Evolutionary conservation across 2,113 vertebrate genomes (phyloP).

Genomic region (Pelecanoides urinatrix): DNA sequence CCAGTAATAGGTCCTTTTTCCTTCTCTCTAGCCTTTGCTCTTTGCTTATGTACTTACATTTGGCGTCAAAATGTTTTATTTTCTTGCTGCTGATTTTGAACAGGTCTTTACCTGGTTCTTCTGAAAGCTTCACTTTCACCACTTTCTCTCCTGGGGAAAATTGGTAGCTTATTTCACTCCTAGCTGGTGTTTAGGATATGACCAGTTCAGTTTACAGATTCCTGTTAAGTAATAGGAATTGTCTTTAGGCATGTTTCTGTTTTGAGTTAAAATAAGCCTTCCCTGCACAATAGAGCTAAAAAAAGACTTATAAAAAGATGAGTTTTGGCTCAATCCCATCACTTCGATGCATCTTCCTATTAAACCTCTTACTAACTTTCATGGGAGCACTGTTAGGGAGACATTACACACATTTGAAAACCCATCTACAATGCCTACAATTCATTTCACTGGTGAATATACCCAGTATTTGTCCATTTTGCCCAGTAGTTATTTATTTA

Average conservation of each 20-base stretch:
- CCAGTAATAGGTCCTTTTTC: background rate
- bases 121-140: background rate
- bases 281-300: background rate
- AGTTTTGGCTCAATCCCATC: background rate
- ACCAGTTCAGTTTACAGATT: background rate
- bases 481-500: fast-evolving
- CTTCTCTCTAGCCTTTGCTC: background rate
- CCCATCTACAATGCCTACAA: background rate
- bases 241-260: background rate
- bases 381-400: background rate
- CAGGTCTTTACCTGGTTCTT: background rate
- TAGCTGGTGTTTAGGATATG: background rate
- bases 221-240: background rate
- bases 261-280: background rate
- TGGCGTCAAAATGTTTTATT: background rate
- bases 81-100: background rate
- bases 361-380: background rate
- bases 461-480: background rate
- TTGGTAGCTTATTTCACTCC: background rate
- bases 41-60: background rate
- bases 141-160: background rate
- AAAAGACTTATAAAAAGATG: background rate
- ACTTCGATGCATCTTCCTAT: background rate
- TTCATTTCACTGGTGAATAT: background rate
- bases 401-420: background rate